phyloP scores from a whole-genome alignment of 2,113 vertebrate genomes.

The Ictalurus furcatus region DNA sequence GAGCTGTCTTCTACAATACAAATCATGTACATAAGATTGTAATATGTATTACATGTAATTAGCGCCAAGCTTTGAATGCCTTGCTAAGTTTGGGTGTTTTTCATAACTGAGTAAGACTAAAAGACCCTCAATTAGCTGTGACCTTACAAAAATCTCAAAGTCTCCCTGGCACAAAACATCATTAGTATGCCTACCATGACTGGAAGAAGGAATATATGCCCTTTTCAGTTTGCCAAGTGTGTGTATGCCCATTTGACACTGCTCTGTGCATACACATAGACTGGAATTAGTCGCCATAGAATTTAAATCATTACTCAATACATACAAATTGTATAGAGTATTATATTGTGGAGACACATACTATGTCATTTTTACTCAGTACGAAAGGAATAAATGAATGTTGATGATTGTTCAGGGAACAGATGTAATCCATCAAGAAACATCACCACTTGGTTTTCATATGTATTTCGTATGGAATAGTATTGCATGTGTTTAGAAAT shows the following conservation, averaged over 20 bases:
- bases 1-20: not conserved
- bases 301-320: slow-evolving; percentile 15
- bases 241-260: slow-evolving; percentile 39
- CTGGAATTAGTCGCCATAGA: slow-evolving; percentile 3
- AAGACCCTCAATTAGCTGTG: slow-evolving; percentile 38
- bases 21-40: not conserved
- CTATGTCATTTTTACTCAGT: not conserved
- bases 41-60: slow-evolving; percentile 38
- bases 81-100: not conserved
- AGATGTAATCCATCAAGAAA: slow-evolving; percentile 30
- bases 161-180: slow-evolving; percentile 35
- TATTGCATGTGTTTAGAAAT: slow-evolving; percentile 33
- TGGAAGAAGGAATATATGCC: slow-evolving; percentile 2
- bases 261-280: slow-evolving; percentile 33
- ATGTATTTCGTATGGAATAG: slow-evolving; percentile 24
- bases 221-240: slow-evolving; percentile 36
- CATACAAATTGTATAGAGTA: not conserved
- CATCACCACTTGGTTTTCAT: slow-evolving; percentile 20
- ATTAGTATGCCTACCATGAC: slow-evolving; percentile 38
- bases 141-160: slow-evolving; percentile 42
- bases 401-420: slow-evolving; percentile 13
- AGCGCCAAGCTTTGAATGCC: slow-evolving; percentile 5
- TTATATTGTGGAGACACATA: not conserved
- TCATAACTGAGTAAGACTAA: slow-evolving; percentile 31
- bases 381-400: not conserved